Percentiles rank a stretch among this genome's conserved stretches.
These are phyloP conservation scores for Caerostris extrusa DNA, from an alignment of 1,140 invertebrate genomes.

Conservation along the genomic window DNA sequence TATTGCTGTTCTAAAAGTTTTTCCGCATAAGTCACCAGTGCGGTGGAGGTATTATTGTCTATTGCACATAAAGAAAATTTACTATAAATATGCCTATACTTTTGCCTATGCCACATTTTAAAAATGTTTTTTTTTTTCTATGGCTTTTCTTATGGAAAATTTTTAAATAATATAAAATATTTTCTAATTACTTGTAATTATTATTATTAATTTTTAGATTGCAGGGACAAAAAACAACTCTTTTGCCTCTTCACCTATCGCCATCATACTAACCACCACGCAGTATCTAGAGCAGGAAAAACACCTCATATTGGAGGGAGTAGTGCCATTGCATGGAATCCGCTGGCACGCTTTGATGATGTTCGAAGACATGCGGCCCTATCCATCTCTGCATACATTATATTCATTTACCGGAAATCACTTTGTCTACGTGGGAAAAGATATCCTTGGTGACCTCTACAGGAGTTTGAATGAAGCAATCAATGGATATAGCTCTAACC, in stretches of 20 bases:
- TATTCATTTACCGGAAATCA: neutral
- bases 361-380: neutral
- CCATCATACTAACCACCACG: slow-evolving; percentile 30
- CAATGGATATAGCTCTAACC: neutral
- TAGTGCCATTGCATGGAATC: neutral
- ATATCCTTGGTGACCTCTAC: slow-evolving; percentile 41
- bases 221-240: neutral
- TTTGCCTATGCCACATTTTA: too few relatives aligned
- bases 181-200: too few relatives aligned
- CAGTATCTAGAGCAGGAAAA: neutral
- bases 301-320: neutral
- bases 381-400: neutral
- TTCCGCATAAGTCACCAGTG: too few relatives aligned
- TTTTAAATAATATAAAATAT: too few relatives aligned
- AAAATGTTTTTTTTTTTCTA: too few relatives aligned
- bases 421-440: neutral
- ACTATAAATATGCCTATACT: too few relatives aligned
- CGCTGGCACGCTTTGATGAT: slow-evolving; percentile 7
- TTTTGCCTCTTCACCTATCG: neutral
- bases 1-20: too few relatives aligned
- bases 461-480: slow-evolving; percentile 23
- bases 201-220: neutral
- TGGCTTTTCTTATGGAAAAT: too few relatives aligned
- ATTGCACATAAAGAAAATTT: too few relatives aligned
- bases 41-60: too few relatives aligned